Base-by-base conservation (phyloP, 1,140 invertebrate genomes). In the Eriosoma lanigerum region DNA sequence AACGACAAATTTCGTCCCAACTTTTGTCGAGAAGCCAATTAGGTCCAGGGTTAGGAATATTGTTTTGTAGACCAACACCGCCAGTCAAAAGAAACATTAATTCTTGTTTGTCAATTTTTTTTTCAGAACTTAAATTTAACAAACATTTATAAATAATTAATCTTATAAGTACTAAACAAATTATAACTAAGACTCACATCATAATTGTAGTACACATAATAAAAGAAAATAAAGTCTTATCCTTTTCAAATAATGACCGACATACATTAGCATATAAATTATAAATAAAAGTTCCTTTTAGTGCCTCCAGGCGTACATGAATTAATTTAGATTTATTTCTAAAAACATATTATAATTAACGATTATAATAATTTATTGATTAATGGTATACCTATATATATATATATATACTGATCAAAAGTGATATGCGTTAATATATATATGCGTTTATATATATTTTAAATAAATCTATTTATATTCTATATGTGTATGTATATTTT, bases 171-270 rank as follows among this genome's bases (percentile, higher is more conserved):
- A 29, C n/a, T 26, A 32, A 29, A 12, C 0, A 32, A 32, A 17
- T 17, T 29, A 29, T 17, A 2, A 62, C 1, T 5, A 48, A 12
- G 1, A 78, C 73, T 70, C 81, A 84, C 56, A 92, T 82, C 85
- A 93, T 86, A 81, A 93, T 91, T 81, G 91, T 92, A 0, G 92
- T 90, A 81, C 93, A 94, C n/a, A 97, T 88, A 60, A 97, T 88
- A 85, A 96, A 96, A 0, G 95, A 96, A 87, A 96, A 97, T 83
- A 97, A 89, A 68, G 97, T 87, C 88, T 97, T 97, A 84, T 98
- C 94, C 86, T 96, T 97, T 85, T 97, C 95, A 87, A 98, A 98
- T 21, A 98, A 88, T 5, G 95, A 97, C 82, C 95, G 88, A 84
- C 93, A 95, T 17, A 98, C 93, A 83, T 96, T 97, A 83, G 90